phyloP scores from a whole-genome alignment of 2,797 vertebrate genomes.

The Molothrus aeneus region DNA sequence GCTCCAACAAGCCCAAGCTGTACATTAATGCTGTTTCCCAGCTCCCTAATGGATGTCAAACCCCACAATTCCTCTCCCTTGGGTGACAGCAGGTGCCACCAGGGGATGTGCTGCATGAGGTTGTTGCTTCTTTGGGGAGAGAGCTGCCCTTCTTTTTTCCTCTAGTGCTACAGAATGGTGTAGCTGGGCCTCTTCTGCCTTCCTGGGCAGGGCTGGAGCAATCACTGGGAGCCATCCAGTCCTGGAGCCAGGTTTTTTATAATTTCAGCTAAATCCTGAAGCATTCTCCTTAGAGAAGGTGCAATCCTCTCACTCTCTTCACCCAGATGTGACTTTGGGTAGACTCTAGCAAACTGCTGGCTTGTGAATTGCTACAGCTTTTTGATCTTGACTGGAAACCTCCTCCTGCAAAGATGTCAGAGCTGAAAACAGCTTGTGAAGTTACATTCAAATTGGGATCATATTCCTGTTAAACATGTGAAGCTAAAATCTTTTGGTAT shows the following conservation, averaged over 20 bases:
- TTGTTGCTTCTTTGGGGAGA: neutral
- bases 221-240: neutral
- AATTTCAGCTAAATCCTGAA: neutral
- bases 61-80: neutral
- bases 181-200: neutral
- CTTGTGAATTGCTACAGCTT: neutral
- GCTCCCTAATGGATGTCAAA: neutral
- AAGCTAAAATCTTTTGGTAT: neutral
- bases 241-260: neutral
- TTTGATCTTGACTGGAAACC: neutral
- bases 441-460: neutral
- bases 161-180: neutral
- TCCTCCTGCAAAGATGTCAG: neutral
- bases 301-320: accelerated
- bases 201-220: neutral
- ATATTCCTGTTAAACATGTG: neutral
- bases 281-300: neutral
- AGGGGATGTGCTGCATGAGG: neutral
- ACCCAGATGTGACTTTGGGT: neutral
- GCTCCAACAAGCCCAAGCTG: neutral
- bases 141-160: neutral
- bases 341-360: neutral
- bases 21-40: neutral
- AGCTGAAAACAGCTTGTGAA: neutral
- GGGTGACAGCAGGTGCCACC: neutral